These are phyloP conservation scores for Labroides dimidiatus DNA, from an alignment of 2,797 vertebrate species.

Conservation along the genomic window DNA sequence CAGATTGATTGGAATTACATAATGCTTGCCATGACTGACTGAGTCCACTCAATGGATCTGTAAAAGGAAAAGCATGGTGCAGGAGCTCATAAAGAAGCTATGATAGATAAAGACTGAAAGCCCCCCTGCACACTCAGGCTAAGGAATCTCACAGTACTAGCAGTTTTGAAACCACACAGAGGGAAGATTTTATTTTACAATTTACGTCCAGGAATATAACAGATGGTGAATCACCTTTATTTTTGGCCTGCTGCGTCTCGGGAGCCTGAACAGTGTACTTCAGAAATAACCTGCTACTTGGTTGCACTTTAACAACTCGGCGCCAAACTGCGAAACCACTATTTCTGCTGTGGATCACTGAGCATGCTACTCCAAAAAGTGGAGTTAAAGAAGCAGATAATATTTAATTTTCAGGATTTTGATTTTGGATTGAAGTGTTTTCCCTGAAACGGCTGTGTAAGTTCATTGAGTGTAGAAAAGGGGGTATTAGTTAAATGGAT, in stretches of 20 bases:
- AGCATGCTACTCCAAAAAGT: conserved; percentile 34
- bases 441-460: conserved; percentile 41
- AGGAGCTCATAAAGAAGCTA: conserved; percentile 61
- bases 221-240: conserved; percentile 63
- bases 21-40: conserved; percentile 69
- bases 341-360: conserved; percentile 28
- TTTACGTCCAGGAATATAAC: conserved; percentile 59
- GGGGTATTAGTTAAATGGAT: conserved; percentile 66
- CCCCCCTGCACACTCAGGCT: conserved; percentile 28
- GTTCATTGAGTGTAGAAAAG: conserved; percentile 59
- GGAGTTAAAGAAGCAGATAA: conserved; percentile 35
- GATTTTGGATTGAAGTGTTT: conserved; percentile 44
- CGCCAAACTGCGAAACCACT: conserved; percentile 35
- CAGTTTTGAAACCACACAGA: conserved; percentile 47
- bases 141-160: conserved; percentile 54
- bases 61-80: conserved; percentile 64
- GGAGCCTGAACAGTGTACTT: conserved; percentile 29
- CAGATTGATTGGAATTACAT: conserved; percentile 81
- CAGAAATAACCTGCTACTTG: conserved; percentile 21
- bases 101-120: conserved; percentile 62
- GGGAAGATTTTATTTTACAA: conserved; percentile 57
- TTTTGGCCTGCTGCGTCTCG: conserved; percentile 44
- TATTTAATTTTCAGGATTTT: conserved; percentile 51
- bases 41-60: conserved; percentile 72
- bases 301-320: conserved; percentile 41